Percentiles rank a stretch among this genome's conserved stretches.
phyloP scores from a whole-genome alignment of 2,888 invertebrate genomes.

The Sinodicranocentrus sp. region DNA sequence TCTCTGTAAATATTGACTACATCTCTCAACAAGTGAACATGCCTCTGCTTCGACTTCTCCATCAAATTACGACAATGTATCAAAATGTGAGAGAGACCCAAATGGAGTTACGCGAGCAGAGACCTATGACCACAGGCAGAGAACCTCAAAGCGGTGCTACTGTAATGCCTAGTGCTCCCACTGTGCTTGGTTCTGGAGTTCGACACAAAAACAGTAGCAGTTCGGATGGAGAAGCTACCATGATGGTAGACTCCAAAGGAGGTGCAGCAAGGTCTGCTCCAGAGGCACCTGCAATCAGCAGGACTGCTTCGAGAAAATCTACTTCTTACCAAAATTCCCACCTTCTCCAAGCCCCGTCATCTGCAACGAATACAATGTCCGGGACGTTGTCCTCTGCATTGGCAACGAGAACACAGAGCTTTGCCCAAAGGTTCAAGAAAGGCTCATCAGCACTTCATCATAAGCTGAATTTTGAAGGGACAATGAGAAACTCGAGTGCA shows the following conservation, averaged over 20 bases:
- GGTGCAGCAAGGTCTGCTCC: too few species aligned
- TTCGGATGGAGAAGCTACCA: constrained; percentile 62
- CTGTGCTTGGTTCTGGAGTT: constrained; percentile 69
- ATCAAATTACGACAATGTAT: constrained; percentile 98
- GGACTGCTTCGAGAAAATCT: not conserved
- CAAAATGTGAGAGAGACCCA: constrained; percentile 97
- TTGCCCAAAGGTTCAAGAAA: constrained; percentile 91
- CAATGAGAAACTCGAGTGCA: constrained; percentile 72
- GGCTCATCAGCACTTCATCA: constrained; percentile 83
- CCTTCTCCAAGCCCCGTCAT: constrained; percentile 34
- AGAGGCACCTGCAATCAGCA: not conserved
- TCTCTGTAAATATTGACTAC: constrained; percentile 91
- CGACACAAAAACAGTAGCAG: constrained; percentile 75
- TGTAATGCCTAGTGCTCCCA: not conserved
- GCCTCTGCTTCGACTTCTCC: constrained; percentile 93
- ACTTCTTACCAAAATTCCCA: not conserved
- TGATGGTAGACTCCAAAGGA: constrained; percentile 13
- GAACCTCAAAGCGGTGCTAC: not conserved
- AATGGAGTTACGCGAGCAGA: constrained; percentile 89
- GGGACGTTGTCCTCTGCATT: constrained; percentile 63
- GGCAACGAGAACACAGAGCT: constrained; percentile 86
- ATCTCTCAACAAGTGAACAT: constrained; percentile 96
- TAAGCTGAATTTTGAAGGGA: constrained; percentile 69
- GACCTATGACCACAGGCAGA: constrained; percentile 57
- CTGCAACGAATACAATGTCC: constrained; percentile 53